Base-by-base conservation (phyloP, 2,797 vertebrate species). In the Prionace glauca region DNA sequence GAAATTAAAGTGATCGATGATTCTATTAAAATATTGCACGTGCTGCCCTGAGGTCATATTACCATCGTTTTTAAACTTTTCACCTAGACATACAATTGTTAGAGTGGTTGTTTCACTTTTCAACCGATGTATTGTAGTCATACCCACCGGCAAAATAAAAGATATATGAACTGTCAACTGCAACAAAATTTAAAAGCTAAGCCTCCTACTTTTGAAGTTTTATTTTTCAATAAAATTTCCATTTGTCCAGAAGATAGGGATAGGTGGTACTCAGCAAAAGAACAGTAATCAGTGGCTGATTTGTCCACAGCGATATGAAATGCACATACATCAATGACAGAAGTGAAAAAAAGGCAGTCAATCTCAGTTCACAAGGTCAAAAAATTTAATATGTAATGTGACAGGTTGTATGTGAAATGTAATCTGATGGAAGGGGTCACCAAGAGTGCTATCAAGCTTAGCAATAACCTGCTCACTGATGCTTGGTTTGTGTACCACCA, bases 301-400 rank as follows among this genome's bases (percentile, higher is more conserved):
- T 56, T 77, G 36, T 20, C 71, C 93, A 95, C 45, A 77, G 71
- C 93, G 20, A 95, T 69, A 71, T 56, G 45, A 77, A 95, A 41
- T 41, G n/a, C 69, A 77, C 45, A 60, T 95, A 74, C 26, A 95
- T 95, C 71, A 95, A 95, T 60, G 45, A 77, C 93, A 77, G 77
- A 77, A 60, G 18, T 77, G 41, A 77, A 77, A 77, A 77, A 32
- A 29, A 50, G 26, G 29, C 50, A 95, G 71, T 95, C 45, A 60
- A 95, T 77, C 71, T 95, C 69, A 60, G 45, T 77, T 95, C 71
- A 60, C 12, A 22, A 74, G 93, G 93, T 95, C 93, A 77, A 41
- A 74, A 77, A 95, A 77, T 95, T 71, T 77, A 56, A 45, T 74
- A 56, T 11, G 0, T 12, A 94, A 77, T n/a, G 29, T 77, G 60